Conservation (phyloP, 2,797 vertebrate species). For the Pempheris klunzingeri region DNA sequence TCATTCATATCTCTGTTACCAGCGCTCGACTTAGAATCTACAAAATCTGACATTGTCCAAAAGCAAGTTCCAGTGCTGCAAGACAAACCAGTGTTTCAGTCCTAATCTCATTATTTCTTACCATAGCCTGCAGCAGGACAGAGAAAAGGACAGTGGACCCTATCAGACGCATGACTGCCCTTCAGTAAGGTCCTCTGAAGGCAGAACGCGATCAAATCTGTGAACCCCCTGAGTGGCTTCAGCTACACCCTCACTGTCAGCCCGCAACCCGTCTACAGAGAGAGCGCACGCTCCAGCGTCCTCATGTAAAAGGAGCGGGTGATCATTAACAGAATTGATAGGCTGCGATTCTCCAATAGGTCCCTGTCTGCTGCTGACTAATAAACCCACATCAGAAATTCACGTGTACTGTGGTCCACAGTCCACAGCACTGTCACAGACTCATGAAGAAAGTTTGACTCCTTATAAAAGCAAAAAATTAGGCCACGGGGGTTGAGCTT, state of each 20-base stretch:
- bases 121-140: slow-evolving; percentile 82
- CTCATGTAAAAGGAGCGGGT: slow-evolving; percentile 40
- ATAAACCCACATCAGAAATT: slow-evolving; percentile 27
- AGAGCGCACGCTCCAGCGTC: neutral
- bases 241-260: slow-evolving; percentile 13
- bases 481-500: slow-evolving; percentile 2
- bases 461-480: slow-evolving; percentile 26
- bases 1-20: neutral
- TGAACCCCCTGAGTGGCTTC: slow-evolving; percentile 18
- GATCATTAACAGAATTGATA: slow-evolving; percentile 70
- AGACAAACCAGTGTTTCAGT: neutral
- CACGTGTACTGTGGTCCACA: slow-evolving; percentile 57
- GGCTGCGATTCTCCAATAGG: slow-evolving; percentile 45
- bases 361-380: slow-evolving; percentile 61
- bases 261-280: slow-evolving; percentile 25
- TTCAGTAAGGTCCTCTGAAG: slow-evolving; percentile 66
- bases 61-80: neutral
- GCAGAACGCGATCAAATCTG: slow-evolving; percentile 43
- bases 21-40: neutral
- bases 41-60: neutral
- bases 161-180: slow-evolving; percentile 80
- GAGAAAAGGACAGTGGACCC: slow-evolving; percentile 80
- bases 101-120: slow-evolving; percentile 64
- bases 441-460: neutral
- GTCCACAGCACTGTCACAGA: slow-evolving; percentile 48